Evolutionary conservation across 2,888 invertebrate genomes (phyloP), one percentile per base, ranked within the genome.

Genomic region (Stenodema calcarata): DNA sequence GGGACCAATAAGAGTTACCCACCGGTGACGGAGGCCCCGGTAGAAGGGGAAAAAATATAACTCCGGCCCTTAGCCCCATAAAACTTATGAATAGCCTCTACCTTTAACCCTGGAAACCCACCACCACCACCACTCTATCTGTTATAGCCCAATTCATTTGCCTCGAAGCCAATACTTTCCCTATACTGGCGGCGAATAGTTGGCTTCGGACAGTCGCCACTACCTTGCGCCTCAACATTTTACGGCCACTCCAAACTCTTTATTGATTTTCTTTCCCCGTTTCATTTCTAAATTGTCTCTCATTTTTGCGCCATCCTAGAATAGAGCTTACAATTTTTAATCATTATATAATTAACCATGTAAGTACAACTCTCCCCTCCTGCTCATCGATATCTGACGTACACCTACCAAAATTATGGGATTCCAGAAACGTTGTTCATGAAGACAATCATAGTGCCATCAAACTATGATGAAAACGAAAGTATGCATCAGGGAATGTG

Each of bases 1-100:
- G 73, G 35, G 73, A 75, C 73, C 73, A 75, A 75, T 75, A 28
- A 75, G 73, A 75, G n/a, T 18, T n/a, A 75, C 35, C 73, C 73
- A n/a, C n/a, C n/a, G 50, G 50, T 16, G 50, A n/a, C n/a, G 18
- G 18, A 1, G 23, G 1, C 9, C n/a, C 62, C 18, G 62, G 47
- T 16, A 12, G 47, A 14, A 47, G 47, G 12, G 47, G 11, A 27
- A 62, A n/a, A n/a, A 75, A 75, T 75, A 75, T 75, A 16, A 75
- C 73, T 35, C 27, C 62, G 62, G 62, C 62, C 62, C 62, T 41
- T 30, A 4, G 2, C 6, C 30, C 73, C 73, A 75, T 75, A 75
- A 75, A 75, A 75, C 73, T 35, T 75, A 75, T 75, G 73, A 75
- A 75, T 75, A 35, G 73, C n/a, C 35, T 75, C 41, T 18, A 18